Conservation (phyloP, 2,113 vertebrate species). For the Scomber japonicus region DNA sequence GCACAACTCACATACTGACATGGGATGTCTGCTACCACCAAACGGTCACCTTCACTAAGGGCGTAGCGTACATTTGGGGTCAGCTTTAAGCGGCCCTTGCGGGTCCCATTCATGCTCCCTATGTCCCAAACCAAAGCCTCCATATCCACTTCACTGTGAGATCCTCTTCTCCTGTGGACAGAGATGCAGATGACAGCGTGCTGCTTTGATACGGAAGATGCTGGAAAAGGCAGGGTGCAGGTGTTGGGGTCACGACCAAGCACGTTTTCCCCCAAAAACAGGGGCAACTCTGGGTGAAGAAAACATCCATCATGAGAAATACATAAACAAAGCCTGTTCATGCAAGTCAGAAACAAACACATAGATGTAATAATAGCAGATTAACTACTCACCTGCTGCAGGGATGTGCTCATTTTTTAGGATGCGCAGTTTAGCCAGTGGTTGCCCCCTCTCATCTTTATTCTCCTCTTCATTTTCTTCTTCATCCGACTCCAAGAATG, state of each 20-base stretch:
- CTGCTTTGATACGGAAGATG: constrained; percentile 87
- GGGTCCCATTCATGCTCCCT: constrained; percentile 91
- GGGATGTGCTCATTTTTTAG: constrained; percentile 82
- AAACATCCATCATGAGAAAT: neutral
- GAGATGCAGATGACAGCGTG: constrained; percentile 88
- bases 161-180: constrained; percentile 79
- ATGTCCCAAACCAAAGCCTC: constrained; percentile 88
- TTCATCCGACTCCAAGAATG: constrained; percentile 74
- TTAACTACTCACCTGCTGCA: constrained; percentile 76
- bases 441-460: constrained; percentile 34
- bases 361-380: neutral
- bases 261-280: constrained; percentile 89
- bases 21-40: constrained; percentile 89
- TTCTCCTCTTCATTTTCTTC: constrained; percentile 64
- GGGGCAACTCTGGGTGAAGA: constrained; percentile 84
- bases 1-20: constrained; percentile 84
- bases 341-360: neutral
- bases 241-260: constrained; percentile 86
- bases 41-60: constrained; percentile 84
- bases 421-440: constrained; percentile 81
- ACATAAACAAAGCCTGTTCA: neutral
- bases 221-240: constrained; percentile 83
- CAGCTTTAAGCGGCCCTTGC: constrained; percentile 84
- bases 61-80: constrained; percentile 86
- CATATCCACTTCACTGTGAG: constrained; percentile 65